Conservation (phyloP, 2,888 invertebrate species). For the Corythucha ciliata region DNA sequence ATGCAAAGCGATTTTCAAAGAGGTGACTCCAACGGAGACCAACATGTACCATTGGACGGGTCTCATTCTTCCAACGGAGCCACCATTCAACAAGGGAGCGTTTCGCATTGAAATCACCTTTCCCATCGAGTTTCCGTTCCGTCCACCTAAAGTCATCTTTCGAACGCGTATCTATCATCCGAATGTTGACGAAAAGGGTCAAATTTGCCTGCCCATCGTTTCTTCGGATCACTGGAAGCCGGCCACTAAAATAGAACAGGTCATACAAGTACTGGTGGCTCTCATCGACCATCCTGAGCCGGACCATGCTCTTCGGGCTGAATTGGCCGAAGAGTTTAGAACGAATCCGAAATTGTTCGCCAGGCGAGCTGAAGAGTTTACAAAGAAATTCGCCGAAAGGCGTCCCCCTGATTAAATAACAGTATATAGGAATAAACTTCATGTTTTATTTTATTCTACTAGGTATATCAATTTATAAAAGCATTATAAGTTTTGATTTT, state of each 20-base stretch:
- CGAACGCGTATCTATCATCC: conserved; percentile 58
- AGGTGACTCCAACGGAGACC: conserved; percentile 48
- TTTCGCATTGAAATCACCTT: conserved; percentile 53
- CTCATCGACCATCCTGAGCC: conserved; percentile 55
- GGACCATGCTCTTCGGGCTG: conserved; percentile 53
- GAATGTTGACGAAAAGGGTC: conserved; percentile 56
- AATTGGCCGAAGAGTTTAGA: conserved; percentile 53
- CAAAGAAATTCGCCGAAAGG: conserved; percentile 53
- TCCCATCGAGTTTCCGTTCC: conserved; percentile 57
- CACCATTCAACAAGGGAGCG: conserved; percentile 56
- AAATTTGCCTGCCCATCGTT: conserved; percentile 53
- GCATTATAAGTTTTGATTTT: no score
- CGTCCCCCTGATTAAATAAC: no score
- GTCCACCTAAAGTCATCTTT: conserved; percentile 54
- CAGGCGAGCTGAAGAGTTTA: conserved; percentile 55
- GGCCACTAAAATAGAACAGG: conserved; percentile 56
- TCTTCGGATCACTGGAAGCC: conserved; percentile 58
- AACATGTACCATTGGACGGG: conserved; percentile 52
- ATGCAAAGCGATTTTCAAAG: conserved; percentile 32
- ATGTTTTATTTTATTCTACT: no score
- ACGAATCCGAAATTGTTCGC: conserved; percentile 54
- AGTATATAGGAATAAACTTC: no score
- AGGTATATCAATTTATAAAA: no score
- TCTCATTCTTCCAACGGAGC: conserved; percentile 48
- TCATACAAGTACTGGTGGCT: conserved; percentile 49